A percentile compares a stretch with the other conserved stretches of the same genome.
phyloP scores from a whole-genome alignment of 2,113 vertebrate species.

The Pogonocichla stellata region DNA sequence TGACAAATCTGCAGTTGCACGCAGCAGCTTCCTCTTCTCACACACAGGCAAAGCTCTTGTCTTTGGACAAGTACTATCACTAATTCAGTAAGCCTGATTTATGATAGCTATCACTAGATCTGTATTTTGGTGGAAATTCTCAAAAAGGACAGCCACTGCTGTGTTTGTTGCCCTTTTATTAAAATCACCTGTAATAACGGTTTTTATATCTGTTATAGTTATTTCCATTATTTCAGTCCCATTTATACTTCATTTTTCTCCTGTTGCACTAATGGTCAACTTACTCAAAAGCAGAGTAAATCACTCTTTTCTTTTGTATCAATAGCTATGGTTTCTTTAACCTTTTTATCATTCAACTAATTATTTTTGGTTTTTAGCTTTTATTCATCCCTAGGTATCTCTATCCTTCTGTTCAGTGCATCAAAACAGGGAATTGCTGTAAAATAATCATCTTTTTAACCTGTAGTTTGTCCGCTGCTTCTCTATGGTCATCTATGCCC shows the following conservation, averaged over 20 bases:
- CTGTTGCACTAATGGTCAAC: neutral
- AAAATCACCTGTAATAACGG: neutral
- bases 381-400: neutral
- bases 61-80: neutral
- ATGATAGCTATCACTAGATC: neutral
- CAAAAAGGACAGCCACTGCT: neutral
- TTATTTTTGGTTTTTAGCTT: neutral
- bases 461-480: neutral
- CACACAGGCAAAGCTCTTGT: neutral
- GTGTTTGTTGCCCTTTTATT: neutral
- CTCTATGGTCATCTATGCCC: neutral
- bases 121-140: neutral
- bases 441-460: neutral
- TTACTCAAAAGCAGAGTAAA: neutral
- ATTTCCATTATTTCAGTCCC: neutral
- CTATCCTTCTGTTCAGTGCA: neutral
- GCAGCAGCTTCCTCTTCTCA: neutral
- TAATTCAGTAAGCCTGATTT: neutral
- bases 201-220: neutral
- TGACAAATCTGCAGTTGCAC: neutral
- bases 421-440: neutral
- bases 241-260: neutral
- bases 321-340: neutral
- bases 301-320: neutral
- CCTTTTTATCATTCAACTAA: neutral